Conservation (phyloP, 53 echinoderm and acorn worm species). For the Holothuria leucospilota region DNA sequence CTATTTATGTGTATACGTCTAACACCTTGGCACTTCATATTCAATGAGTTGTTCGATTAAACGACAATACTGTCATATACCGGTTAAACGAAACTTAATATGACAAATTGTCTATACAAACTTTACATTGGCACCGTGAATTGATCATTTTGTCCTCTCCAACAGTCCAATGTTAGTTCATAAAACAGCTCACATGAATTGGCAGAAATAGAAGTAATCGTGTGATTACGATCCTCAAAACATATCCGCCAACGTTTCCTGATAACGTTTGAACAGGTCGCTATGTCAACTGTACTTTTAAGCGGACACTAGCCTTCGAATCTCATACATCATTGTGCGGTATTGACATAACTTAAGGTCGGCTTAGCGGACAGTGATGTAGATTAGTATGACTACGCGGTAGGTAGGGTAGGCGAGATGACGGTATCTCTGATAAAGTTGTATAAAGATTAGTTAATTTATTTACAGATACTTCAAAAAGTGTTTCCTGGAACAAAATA, state of each 20-base stretch:
- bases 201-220: constrained; percentile 22
- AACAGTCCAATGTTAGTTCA: constrained; percentile 38
- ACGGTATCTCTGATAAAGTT: no score
- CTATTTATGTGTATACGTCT: no score
- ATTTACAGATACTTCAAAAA: no score
- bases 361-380: constrained; percentile 15
- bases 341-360: constrained; percentile 27
- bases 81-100: no score
- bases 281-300: constrained; percentile 30
- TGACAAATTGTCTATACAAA: no score
- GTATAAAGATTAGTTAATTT: no score
- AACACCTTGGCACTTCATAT: no score
- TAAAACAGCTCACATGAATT: constrained; percentile 41
- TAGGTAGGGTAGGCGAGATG: not conserved
- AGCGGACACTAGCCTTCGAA: constrained; percentile 38
- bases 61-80: no score
- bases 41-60: no score
- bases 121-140: no score
- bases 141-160: no score
- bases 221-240: constrained; percentile 18
- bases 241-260: constrained; percentile 45
- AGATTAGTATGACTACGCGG: not conserved
- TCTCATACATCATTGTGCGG: not conserved
- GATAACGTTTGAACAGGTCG: constrained; percentile 3
- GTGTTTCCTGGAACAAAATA: no score